Conservation (phyloP, 1,140 invertebrate genomes). For the Orchestia grillus region DNA sequence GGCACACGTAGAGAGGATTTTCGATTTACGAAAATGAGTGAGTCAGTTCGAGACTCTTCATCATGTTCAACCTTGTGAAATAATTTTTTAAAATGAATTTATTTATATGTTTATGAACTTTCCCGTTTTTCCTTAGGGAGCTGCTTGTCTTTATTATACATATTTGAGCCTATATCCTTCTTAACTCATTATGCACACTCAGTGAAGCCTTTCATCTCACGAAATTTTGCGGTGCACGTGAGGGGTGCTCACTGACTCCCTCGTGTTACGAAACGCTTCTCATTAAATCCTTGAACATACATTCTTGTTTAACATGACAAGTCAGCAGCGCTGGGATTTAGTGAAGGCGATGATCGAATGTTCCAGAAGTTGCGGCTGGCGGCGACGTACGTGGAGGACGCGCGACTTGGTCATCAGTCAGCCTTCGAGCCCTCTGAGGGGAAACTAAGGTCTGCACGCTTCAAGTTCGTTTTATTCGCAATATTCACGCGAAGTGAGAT, state of each 20-base stretch:
- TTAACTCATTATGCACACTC: background rate
- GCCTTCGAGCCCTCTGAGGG: constrained; percentile 71
- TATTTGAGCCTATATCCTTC: no score
- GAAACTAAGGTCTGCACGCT: constrained; percentile 70
- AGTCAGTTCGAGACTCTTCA: background rate
- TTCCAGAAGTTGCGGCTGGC: constrained; percentile 70
- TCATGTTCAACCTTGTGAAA: background rate
- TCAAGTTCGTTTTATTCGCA: background rate
- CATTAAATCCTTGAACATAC: background rate
- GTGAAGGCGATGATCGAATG: background rate
- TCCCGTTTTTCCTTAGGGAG: background rate
- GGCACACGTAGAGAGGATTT: no score
- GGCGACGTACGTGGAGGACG: constrained; percentile 72
- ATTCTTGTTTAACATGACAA: background rate
- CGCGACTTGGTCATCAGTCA: constrained; percentile 72
- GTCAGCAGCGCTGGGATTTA: background rate
- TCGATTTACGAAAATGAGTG: no score
- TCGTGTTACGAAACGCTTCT: background rate
- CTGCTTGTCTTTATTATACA: background rate
- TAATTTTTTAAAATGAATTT: background rate
- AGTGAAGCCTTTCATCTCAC: background rate
- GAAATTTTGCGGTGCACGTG: background rate
- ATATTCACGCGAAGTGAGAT: background rate
- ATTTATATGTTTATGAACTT: background rate
- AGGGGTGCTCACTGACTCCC: no score